Percentiles rank a stretch among this genome's conserved stretches.
Conservation (phyloP, 2,888 invertebrate genomes). For the Euplexia lucipara region DNA sequence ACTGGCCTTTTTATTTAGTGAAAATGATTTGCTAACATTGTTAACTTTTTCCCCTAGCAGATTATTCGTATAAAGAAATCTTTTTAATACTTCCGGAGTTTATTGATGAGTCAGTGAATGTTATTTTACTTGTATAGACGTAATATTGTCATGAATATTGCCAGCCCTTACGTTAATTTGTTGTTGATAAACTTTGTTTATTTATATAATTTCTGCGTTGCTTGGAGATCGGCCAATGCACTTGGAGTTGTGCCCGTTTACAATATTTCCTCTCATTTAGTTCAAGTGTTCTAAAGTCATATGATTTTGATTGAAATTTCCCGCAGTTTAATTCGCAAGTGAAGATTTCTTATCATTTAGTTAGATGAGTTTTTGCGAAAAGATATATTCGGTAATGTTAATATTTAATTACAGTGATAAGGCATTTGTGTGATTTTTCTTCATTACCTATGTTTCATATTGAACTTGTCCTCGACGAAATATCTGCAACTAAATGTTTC, state of each 20-base stretch:
- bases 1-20: no score
- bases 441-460: slow-evolving; percentile 23
- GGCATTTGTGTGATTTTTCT: not conserved
- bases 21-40: no score
- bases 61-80: no score
- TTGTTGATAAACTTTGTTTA: slow-evolving; percentile 42
- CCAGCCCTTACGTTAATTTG: slow-evolving; percentile 26
- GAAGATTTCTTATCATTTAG: slow-evolving; percentile 36
- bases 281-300: slow-evolving; percentile 24
- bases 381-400: slow-evolving; percentile 44
- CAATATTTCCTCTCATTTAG: slow-evolving; percentile 24
- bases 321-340: slow-evolving; percentile 1
- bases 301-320: slow-evolving; percentile 44
- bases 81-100: no score
- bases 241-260: slow-evolving; percentile 46
- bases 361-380: slow-evolving; percentile 48
- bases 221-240: slow-evolving; percentile 45
- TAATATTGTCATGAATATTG: slow-evolving; percentile 7
- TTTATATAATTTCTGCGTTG: slow-evolving; percentile 41
- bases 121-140: slow-evolving; percentile 23
- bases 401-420: slow-evolving; percentile 50
- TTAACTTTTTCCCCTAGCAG: no score
- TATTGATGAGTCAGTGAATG: slow-evolving; percentile 3
- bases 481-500: not conserved
- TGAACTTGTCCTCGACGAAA: not conserved